A percentile compares a stretch with the other conserved stretches of the same genome.
Evolutionary conservation across 2,888 invertebrate species (phyloP).

Genomic region (Agriopis aurantiaria): DNA sequence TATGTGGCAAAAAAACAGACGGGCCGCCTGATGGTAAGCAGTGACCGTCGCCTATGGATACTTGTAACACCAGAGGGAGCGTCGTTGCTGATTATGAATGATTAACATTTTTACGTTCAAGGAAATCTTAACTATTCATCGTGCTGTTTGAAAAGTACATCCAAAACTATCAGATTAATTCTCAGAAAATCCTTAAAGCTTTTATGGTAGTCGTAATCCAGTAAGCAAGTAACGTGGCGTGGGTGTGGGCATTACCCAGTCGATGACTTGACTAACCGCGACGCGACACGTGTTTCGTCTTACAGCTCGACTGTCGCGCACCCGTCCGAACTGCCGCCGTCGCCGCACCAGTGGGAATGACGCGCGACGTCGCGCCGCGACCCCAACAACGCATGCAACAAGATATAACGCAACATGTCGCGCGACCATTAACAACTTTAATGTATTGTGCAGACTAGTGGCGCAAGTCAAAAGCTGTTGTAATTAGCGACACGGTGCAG

Average conservation of each 20-base stretch:
- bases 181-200: not conserved
- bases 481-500: not conserved
- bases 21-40: too few species aligned
- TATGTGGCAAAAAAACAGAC: too few species aligned
- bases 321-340: constrained; percentile 98
- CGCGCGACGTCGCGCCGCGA: constrained; percentile 80
- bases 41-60: too few species aligned
- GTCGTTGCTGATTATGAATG: too few species aligned
- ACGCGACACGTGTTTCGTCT: constrained; percentile 56
- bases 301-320: constrained; percentile 98
- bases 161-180: not conserved
- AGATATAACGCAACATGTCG: constrained; percentile 11
- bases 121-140: too few species aligned
- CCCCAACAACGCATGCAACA: constrained; percentile 16
- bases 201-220: constrained; percentile 35
- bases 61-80: too few species aligned
- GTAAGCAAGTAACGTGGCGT: constrained; percentile 53
- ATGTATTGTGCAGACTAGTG: not conserved
- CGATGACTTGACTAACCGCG: constrained; percentile 48
- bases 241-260: constrained; percentile 56
- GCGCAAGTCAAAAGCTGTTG: not conserved
- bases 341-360: constrained; percentile 99
- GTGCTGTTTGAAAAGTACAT: too few species aligned
- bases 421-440: not conserved
- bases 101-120: too few species aligned